A percentile compares a stretch with the other conserved stretches of the same genome.
These are phyloP conservation scores for Cenopis cana DNA, from an alignment of 2,888 invertebrate genomes.

Conservation along the genomic window DNA sequence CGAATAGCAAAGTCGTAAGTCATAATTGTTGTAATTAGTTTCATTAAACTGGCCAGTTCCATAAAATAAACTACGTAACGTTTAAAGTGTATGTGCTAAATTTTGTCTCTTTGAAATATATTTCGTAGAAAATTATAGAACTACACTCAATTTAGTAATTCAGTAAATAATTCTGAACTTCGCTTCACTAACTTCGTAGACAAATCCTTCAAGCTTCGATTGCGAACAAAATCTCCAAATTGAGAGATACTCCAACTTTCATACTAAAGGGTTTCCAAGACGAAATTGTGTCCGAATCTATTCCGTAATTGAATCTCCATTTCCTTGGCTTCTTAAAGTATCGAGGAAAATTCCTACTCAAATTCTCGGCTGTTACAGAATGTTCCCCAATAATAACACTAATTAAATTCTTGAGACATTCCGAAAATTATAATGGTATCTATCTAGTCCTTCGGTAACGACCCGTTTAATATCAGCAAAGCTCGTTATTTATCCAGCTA, in stretches of 20 bases:
- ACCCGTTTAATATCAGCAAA: neutral
- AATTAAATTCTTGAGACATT: conserved; percentile 10
- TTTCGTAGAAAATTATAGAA: neutral
- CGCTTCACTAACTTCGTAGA: neutral
- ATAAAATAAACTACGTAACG: conserved; percentile 7
- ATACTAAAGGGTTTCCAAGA: conserved; percentile 14
- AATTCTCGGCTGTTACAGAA: neutral
- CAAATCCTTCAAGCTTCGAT: conserved; percentile 3
- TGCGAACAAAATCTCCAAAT: conserved; percentile 13
- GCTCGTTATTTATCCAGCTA: neutral
- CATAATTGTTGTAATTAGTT: conserved; percentile 5
- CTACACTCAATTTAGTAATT: neutral
- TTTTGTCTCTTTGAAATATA: neutral
- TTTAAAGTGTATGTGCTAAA: neutral
- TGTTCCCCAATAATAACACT: conserved; percentile 1
- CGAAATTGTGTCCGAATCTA: conserved; percentile 13
- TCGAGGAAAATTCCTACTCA: neutral
- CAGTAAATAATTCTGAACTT: neutral
- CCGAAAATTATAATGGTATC: conserved; percentile 9
- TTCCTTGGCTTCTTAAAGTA: conserved; percentile 14
- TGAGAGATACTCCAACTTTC: conserved; percentile 15
- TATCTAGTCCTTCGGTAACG: too few relatives aligned
- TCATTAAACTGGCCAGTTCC: conserved; percentile 4
- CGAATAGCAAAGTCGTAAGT: neutral
- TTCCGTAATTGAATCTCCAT: conserved; percentile 35